These are phyloP conservation scores for Petromus typicus DNA, from an alignment of 2,113 vertebrate species.

Conservation along the genomic window DNA sequence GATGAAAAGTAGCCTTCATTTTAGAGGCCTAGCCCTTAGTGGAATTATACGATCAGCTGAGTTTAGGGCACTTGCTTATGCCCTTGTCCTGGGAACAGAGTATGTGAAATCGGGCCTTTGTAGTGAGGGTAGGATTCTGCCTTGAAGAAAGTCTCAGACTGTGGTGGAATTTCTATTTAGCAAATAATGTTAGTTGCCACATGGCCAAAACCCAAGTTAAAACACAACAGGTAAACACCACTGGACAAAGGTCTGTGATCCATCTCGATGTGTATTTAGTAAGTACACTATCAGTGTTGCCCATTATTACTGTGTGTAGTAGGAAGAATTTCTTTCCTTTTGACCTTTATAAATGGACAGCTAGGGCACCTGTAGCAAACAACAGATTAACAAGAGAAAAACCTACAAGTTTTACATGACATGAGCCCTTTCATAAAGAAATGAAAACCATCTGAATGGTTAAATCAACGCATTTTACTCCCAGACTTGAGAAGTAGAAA, in stretches of 20 bases:
- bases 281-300: background rate
- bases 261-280: background rate
- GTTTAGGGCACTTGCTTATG: background rate
- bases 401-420: background rate
- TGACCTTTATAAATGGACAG: background rate
- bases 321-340: background rate
- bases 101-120: background rate
- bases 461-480: background rate
- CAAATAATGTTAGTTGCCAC: background rate
- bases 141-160: background rate
- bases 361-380: background rate
- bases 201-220: background rate
- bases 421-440: background rate
- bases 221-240: slow-evolving; percentile 4
- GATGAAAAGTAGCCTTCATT: background rate
- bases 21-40: background rate
- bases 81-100: background rate
- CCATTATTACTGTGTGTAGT: background rate
- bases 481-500: background rate
- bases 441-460: background rate
- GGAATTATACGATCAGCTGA: background rate
- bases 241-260: background rate
- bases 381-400: background rate
- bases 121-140: background rate
- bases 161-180: background rate